A percentile compares a stretch with the other conserved stretches of the same genome.
These are phyloP conservation scores for Neocloeon triangulifer DNA, from an alignment of 1,140 invertebrate species.

Conservation along the genomic window DNA sequence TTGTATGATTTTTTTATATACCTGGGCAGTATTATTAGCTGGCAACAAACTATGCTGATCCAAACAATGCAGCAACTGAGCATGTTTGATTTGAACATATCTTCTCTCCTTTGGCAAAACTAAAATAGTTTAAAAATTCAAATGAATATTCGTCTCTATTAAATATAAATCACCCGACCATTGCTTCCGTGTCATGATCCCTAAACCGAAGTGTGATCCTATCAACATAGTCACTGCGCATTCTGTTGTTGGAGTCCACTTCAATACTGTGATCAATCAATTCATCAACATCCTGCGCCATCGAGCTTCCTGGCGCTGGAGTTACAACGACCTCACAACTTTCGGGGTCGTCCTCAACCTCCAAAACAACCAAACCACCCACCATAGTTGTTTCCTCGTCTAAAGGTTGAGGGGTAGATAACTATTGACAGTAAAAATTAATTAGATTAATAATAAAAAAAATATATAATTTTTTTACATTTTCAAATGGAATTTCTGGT, in stretches of 20 bases:
- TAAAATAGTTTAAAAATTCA: slow-evolving; percentile 18
- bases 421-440: too few species aligned
- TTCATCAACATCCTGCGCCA: slow-evolving; percentile 53
- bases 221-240: slow-evolving; percentile 69
- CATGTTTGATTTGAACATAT: slow-evolving; percentile 88
- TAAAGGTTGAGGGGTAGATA: slow-evolving; percentile 21
- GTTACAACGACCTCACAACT: neutral
- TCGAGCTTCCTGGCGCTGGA: slow-evolving; percentile 11
- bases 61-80: slow-evolving; percentile 77
- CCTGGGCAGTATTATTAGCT: slow-evolving; percentile 54
- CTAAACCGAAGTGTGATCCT: slow-evolving; percentile 70
- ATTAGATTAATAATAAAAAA: too few species aligned
- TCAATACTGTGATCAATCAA: slow-evolving; percentile 77
- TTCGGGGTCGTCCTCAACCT: slow-evolving; percentile 4
- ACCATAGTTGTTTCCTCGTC: slow-evolving; percentile 22
- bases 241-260: slow-evolving; percentile 77
- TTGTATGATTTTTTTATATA: too few species aligned
- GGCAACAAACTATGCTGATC: slow-evolving; percentile 64
- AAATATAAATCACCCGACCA: slow-evolving; percentile 26
- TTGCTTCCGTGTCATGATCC: slow-evolving; percentile 40
- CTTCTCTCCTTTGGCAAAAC: slow-evolving; percentile 73
- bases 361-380: slow-evolving; percentile 18
- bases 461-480: slow-evolving; percentile 28
- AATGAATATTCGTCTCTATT: neutral
- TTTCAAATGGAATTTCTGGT: slow-evolving; percentile 77